Evolutionary conservation across 1,140 invertebrate species (phyloP), one percentile per base, ranked within the genome.

Genomic region (Camponotus floridanus): DNA sequence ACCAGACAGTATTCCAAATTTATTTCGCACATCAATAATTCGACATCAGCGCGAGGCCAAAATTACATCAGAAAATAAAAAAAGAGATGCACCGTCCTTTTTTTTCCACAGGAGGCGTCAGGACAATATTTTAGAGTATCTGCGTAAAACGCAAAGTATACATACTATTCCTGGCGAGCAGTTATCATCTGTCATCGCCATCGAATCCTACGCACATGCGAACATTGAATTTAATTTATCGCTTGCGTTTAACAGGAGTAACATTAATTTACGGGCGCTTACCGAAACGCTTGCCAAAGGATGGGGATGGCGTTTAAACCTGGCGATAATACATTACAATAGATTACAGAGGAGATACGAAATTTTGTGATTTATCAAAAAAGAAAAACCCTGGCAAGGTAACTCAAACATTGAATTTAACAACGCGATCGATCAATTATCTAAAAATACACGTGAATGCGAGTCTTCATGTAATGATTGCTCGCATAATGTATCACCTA

Each of bases 151-250:
- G 26, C 15, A 21, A 80, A 5, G 8, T 36, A 11, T 33, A 21
- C 42, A 3, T 3, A 36, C 26, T 83, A 83, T 83, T 83, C 68
- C 55, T 45, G 55, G 79, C 11, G 6, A 42, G 3, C 51, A 73
- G 79, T 71, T 73, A 73, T 83, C 55, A 74, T 73, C 55, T 74
- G 79, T 83, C 79, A 83, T 62, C 79, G 57, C 39, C 8, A 70
- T 18, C 39, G 6, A 73, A 83, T 62, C 7, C 26, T 81, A 61
- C 55, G 45, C 55, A 67, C 62, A 33, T 62, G 33, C 55, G 5
- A 45, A 18, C 39, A n/a, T 21, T 62, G 39, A 73, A 83, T 74
- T 61, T 48, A 83, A 73, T 83, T 73, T 83, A 83, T 83, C 79
- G 51, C 26, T 73, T 39, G 36, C 78, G 67, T 80, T 80, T 71